Evolutionary conservation across 2,888 invertebrate genomes (phyloP).

Genomic region (Cenopis cana): DNA sequence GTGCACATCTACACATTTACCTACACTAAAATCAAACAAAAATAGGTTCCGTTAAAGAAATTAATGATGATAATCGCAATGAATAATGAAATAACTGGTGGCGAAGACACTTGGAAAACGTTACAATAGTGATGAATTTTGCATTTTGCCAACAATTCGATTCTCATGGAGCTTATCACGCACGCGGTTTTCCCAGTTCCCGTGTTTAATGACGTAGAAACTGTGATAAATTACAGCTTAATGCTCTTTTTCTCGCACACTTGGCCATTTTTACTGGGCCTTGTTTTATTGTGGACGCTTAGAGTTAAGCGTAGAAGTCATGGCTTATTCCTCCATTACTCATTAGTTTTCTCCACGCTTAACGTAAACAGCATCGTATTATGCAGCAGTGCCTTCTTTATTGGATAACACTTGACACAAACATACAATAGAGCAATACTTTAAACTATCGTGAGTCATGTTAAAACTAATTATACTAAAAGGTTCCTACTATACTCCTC

Average conservation of each 20-base stretch:
- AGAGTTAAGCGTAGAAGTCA: constrained; percentile 16
- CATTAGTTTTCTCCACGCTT: neutral
- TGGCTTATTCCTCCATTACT: neutral
- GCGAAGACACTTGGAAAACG: constrained; percentile 2
- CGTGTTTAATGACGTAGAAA: constrained; percentile 80
- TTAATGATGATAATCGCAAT: too few relatives aligned
- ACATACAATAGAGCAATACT: too few relatives aligned
- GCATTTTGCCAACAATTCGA: constrained; percentile 72
- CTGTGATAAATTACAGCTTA: constrained; percentile 81
- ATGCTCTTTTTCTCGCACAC: constrained; percentile 74
- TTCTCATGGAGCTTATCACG: constrained; percentile 74
- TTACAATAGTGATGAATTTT: constrained; percentile 57
- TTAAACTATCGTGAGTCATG: too few relatives aligned
- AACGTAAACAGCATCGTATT: neutral
- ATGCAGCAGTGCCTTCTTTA: too few relatives aligned
- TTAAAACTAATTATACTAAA: too few relatives aligned
- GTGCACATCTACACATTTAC: too few relatives aligned
- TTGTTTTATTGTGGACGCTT: constrained; percentile 63
- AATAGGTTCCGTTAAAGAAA: too few relatives aligned
- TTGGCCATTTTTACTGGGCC: constrained; percentile 65
- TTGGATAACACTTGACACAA: too few relatives aligned
- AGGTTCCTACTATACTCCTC: too few relatives aligned
- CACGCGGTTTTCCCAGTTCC: constrained; percentile 76
- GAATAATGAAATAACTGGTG: too few relatives aligned
- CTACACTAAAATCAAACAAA: too few relatives aligned